Evolutionary conservation across 2,797 vertebrate genomes (phyloP).

Genomic region (Pipistrellus nathusii): DNA sequence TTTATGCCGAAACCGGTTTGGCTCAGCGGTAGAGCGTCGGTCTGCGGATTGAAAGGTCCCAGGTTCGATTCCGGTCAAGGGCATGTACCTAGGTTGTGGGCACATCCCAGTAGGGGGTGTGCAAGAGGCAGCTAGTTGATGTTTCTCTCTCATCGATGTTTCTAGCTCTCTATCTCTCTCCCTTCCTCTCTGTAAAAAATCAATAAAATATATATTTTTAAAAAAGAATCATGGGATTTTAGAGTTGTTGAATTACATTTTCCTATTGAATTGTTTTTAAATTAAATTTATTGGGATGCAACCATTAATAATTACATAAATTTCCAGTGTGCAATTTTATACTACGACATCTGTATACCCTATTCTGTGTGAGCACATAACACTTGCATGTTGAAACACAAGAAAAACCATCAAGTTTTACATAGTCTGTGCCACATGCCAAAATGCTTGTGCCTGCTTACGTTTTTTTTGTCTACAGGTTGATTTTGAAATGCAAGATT

Average conservation of each 20-base stretch:
- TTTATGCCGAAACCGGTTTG: too few relatives aligned
- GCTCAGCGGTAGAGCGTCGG: too few relatives aligned
- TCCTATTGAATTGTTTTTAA: neutral
- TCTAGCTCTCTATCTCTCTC: too few relatives aligned
- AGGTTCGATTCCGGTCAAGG: too few relatives aligned
- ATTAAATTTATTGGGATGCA: neutral
- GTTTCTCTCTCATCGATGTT: too few relatives aligned
- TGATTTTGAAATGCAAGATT: constrained; percentile 43
- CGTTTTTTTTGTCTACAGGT: neutral
- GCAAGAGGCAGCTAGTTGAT: too few relatives aligned
- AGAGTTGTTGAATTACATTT: neutral
- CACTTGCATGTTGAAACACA: neutral
- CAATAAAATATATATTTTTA: too few relatives aligned
- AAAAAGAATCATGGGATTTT: neutral
- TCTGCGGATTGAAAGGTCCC: too few relatives aligned
- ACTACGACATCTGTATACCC: too few relatives aligned
- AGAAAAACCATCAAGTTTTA: neutral
- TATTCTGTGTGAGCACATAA: neutral
- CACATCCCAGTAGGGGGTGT: too few relatives aligned
- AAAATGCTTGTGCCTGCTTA: neutral
- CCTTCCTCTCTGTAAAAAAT: too few relatives aligned
- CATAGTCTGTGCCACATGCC: neutral
- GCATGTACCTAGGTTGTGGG: too few relatives aligned
- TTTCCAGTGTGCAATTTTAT: neutral
- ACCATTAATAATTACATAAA: neutral